Percentiles rank a stretch among this genome's conserved stretches.
Conservation (phyloP, 2,797 vertebrate species). For the Champsocephalus gunnari region DNA sequence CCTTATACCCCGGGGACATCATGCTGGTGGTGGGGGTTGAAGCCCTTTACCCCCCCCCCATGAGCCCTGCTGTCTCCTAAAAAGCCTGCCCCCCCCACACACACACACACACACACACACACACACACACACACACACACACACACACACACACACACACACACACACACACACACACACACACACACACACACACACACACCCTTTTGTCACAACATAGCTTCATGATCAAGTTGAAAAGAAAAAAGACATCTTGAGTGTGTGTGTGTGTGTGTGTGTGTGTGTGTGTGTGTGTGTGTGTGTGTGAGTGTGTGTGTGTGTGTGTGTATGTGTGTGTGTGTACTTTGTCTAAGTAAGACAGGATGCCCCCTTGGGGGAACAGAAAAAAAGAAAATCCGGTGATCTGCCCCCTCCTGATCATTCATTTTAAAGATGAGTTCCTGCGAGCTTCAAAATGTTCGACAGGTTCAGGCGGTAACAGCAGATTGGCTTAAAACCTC, state of each 20-base stretch:
- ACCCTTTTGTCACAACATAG: conserved; percentile 25
- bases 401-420: conserved; percentile 12
- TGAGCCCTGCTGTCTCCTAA: conserved; percentile 45
- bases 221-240: conserved; percentile 18
- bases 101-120: conserved; percentile 12
- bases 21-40: conserved; percentile 15
- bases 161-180: conserved; percentile 5
- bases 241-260: not conserved
- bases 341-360: conserved; percentile 9
- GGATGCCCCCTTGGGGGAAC: not conserved
- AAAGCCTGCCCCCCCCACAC: not conserved
- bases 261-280: too few relatives aligned
- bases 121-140: conserved; percentile 5
- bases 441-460: conserved; percentile 14
- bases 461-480: not conserved
- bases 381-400: conserved; percentile 16
- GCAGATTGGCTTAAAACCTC: not conserved
- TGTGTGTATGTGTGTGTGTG: conserved; percentile 2
- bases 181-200: not conserved
- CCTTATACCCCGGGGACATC: conserved; percentile 52
- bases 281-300: not conserved
- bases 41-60: conserved; percentile 33
- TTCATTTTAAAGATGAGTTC: conserved; percentile 17
- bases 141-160: conserved; percentile 29
- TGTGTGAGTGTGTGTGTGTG: conserved; percentile 1